These are phyloP conservation scores for Notothenia rossii DNA, from an alignment of 2,113 vertebrate genomes.

Conservation along the genomic window DNA sequence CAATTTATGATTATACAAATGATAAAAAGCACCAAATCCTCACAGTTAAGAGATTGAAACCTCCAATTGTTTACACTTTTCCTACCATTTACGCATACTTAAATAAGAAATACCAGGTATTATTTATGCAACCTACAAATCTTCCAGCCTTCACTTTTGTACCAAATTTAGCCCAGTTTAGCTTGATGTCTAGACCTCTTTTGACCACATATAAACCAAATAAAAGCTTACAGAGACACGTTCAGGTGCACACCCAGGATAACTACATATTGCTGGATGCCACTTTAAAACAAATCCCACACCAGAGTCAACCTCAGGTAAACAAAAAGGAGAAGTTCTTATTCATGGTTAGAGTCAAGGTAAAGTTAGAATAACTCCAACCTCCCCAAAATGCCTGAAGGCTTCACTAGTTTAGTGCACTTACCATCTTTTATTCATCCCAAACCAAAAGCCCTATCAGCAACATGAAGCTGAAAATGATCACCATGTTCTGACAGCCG, in stretches of 20 bases:
- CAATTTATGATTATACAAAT: too few species aligned
- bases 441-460: constrained; percentile 50
- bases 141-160: background rate
- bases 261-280: background rate
- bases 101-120: background rate
- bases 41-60: background rate
- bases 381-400: constrained; percentile 42
- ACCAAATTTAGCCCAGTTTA: background rate
- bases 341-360: constrained; percentile 19
- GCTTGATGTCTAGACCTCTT: background rate
- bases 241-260: background rate
- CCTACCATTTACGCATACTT: background rate
- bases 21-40: background rate
- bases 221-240: background rate
- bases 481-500: constrained; percentile 56
- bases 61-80: background rate
- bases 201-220: background rate
- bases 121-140: background rate
- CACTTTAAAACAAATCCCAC: background rate
- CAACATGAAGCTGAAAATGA: constrained; percentile 44
- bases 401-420: constrained; percentile 64
- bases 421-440: constrained; percentile 77
- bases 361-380: constrained; percentile 30
- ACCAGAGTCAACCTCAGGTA: constrained; percentile 5
- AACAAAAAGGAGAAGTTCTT: constrained; percentile 19